Evolutionary conservation across 2,888 invertebrate genomes (phyloP).

Genomic region (Meganola albula): DNA sequence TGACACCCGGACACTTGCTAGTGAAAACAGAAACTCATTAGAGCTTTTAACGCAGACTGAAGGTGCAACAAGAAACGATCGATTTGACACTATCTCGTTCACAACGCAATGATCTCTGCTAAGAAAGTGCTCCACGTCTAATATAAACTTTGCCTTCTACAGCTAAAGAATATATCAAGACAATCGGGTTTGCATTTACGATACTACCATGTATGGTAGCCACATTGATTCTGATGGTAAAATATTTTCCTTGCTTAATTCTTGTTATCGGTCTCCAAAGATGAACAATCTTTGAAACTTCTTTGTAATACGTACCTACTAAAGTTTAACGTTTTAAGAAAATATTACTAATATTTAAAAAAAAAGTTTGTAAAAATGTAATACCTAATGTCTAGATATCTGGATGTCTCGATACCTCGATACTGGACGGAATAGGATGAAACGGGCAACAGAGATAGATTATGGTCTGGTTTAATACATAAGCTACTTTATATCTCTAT

Average conservation of each 20-base stretch:
- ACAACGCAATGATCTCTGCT: conserved; percentile 34
- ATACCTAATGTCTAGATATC: too few relatives aligned
- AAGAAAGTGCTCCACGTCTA: conserved; percentile 32
- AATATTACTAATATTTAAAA: too few relatives aligned
- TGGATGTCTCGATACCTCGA: too few relatives aligned
- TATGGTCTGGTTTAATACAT: too few relatives aligned
- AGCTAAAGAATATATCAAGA: conserved; percentile 29
- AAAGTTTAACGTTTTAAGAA: too few relatives aligned
- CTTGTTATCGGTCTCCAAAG: conserved; percentile 43
- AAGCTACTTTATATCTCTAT: too few relatives aligned
- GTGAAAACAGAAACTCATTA: conserved; percentile 61
- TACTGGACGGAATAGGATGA: too few relatives aligned
- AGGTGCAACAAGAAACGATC: conserved; percentile 38
- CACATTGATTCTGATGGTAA: conserved; percentile 27
- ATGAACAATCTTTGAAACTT: conserved; percentile 29
- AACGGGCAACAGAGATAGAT: too few relatives aligned
- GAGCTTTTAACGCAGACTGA: conserved; percentile 49
- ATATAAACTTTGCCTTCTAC: conserved; percentile 26
- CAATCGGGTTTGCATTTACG: conserved; percentile 32
- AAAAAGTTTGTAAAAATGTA: too few relatives aligned
- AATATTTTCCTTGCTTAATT: conserved; percentile 36
- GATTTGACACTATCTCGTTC: conserved; percentile 47
- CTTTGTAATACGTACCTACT: too few relatives aligned
- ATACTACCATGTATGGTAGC: conserved; percentile 24
- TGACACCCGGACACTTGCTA: conserved; percentile 46